phyloP scores from a whole-genome alignment of 2,888 invertebrate genomes.

The Resseliella maxima region DNA sequence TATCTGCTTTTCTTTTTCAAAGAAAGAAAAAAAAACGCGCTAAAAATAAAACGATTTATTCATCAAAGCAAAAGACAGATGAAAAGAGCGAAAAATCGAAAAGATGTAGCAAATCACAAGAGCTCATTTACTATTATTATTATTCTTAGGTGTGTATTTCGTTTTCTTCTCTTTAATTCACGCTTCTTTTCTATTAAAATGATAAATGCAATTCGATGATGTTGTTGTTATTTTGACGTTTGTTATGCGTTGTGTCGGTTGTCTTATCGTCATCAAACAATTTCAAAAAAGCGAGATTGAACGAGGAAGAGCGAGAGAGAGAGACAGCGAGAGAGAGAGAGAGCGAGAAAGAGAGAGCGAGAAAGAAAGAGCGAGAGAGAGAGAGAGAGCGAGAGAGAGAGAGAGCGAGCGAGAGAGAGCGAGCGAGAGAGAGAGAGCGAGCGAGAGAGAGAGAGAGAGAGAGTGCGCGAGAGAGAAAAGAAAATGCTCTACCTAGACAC shows the following conservation, averaged over 20 bases:
- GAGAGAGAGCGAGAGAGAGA: neutral
- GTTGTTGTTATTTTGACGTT: neutral
- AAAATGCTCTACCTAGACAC: no score
- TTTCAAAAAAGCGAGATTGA: neutral
- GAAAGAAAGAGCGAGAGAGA: no score
- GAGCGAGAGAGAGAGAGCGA: neutral
- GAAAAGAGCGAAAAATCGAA: neutral
- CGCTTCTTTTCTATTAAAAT: neutral
- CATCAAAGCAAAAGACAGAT: conserved; percentile 28
- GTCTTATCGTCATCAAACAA: neutral
- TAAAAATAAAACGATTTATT: conserved; percentile 54
- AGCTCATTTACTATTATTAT: neutral
- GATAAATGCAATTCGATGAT: conserved; percentile 18
- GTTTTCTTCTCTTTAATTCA: neutral
- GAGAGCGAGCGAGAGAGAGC: no score
- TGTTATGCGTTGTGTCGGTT: neutral
- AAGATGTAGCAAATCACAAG: conserved; percentile 26
- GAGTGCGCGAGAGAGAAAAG: no score
- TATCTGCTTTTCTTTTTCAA: no score
- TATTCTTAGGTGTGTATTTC: neutral
- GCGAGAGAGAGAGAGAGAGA: no score
- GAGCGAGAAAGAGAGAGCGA: neutral
- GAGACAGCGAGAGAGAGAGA: no score
- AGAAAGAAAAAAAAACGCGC: no score
- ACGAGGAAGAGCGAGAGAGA: no score